phyloP scores from a whole-genome alignment of 2,888 invertebrate species.

The Pseudoips prasinana region DNA sequence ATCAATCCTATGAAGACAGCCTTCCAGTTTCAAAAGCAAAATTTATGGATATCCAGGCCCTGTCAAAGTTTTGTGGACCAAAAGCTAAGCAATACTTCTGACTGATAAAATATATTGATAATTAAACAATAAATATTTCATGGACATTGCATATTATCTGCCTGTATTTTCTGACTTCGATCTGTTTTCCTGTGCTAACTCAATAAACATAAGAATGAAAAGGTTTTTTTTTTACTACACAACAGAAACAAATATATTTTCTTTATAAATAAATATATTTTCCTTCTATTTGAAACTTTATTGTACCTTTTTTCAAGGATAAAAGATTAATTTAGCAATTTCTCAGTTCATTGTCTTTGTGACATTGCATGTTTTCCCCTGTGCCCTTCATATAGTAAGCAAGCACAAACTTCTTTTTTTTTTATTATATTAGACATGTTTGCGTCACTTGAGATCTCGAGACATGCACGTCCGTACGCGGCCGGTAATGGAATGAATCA shows the following conservation, averaged over 20 bases:
- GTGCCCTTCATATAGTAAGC: conserved; percentile 1
- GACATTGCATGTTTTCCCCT: conserved; percentile 6
- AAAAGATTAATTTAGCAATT: conserved; percentile 16
- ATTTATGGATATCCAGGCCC: conserved; percentile 18
- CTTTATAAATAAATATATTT: conserved; percentile 13
- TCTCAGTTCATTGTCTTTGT: conserved; percentile 6
- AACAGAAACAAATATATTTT: conserved; percentile 8
- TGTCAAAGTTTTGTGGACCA: conserved; percentile 18
- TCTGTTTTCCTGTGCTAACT: conserved; percentile 7
- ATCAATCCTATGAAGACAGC: conserved; percentile 13
- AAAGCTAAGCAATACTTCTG: conserved; percentile 15
- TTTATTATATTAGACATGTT: no score
- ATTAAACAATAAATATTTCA: conserved; percentile 12
- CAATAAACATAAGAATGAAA: conserved; percentile 10
- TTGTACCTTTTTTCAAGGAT: conserved; percentile 12
- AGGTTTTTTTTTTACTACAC: conserved; percentile 10
- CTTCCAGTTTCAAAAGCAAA: conserved; percentile 19
- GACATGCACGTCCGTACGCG: no score
- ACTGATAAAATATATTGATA: conserved; percentile 15
- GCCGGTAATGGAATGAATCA: no score
- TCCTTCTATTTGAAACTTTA: conserved; percentile 10
- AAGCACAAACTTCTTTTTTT: no score
- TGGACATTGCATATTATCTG: conserved; percentile 12
- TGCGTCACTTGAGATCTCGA: no score
- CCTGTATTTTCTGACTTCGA: conserved; percentile 12